Percentiles rank a stretch among this genome's conserved stretches.
Conservation (phyloP, 2,888 invertebrate genomes). For the Bruchidius siliquastri region DNA sequence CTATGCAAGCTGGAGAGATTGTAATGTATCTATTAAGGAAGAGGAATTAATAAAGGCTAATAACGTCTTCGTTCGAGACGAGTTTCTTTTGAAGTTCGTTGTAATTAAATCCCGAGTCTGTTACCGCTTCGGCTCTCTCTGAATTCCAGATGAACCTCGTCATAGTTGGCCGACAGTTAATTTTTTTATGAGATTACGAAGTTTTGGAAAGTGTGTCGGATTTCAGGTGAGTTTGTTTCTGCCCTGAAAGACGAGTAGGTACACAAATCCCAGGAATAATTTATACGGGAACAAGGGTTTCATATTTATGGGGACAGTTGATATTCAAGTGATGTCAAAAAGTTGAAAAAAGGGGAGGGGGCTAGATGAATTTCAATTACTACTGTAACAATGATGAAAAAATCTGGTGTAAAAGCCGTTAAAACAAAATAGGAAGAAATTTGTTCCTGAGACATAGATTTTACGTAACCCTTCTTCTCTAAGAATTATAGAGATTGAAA, state of each 20-base stretch:
- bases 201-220: background rate
- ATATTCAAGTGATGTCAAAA: too few species aligned
- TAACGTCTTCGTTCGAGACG: background rate
- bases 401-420: too few species aligned
- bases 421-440: too few species aligned
- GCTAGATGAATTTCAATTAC: too few species aligned
- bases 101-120: background rate
- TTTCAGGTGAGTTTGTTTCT: background rate
- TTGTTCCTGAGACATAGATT: too few species aligned
- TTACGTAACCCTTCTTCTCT: too few species aligned
- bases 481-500: too few species aligned
- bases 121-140: background rate
- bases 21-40: background rate
- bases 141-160: background rate
- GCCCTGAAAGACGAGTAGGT: background rate
- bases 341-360: too few species aligned
- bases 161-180: background rate
- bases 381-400: too few species aligned
- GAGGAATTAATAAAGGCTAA: background rate
- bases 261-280: background rate
- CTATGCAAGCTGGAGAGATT: background rate
- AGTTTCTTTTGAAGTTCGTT: background rate
- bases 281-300: background rate
- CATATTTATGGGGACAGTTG: background rate
- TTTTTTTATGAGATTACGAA: background rate